Evolutionary conservation across 2,797 vertebrate genomes (phyloP), one percentile per base, ranked within the genome.

Genomic region (Enteromius afrohamiltoni): DNA sequence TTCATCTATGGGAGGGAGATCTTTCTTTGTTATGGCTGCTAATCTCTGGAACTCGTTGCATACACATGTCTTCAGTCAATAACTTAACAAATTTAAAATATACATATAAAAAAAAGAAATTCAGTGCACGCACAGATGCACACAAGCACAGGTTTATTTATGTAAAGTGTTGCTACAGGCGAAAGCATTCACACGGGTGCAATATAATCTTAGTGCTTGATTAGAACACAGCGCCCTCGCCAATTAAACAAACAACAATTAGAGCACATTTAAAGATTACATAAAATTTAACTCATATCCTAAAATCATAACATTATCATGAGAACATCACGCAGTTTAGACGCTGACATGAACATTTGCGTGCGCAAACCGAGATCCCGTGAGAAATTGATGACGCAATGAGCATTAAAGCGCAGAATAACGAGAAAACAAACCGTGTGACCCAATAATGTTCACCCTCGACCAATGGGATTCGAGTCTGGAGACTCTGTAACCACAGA

Each of bases 401-500:
- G 17, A 23, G 8, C 1, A 19, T 8, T 4, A 7, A 4, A 23
- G 40, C 0, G 6, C 21, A 37, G 31, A 2, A 2, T 37, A 14
- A 75, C 17, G 0, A 29, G 71, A 55, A 74, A 55, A 11, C 3
- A 11, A 74, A 7, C 31, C 7, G 1, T 5, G 34, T 6, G 31
- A 76, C 73, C 3, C 21, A 5, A 23, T 40, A 23, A 40, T 0
- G 37, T 9, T 40, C 6, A 40, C 31, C 31, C n/a, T 21, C 11
- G 2, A 14, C 21, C 67, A 45, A 42, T 69, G 21, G 37, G 67
- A 69, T 51, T 6, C 6, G 2, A 31, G 70, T 19, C 10, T 53
- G 29, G 26, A 79, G 77, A 51, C 0, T 7, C 74, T 31, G 74
- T 78, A 81, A 87, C 73, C 68, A 88, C 53, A 31, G 79, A 84